Percentiles rank a stretch among this genome's conserved stretches.
Conservation (phyloP, 1,140 invertebrate species). For the Leptoteleia sp. region DNA sequence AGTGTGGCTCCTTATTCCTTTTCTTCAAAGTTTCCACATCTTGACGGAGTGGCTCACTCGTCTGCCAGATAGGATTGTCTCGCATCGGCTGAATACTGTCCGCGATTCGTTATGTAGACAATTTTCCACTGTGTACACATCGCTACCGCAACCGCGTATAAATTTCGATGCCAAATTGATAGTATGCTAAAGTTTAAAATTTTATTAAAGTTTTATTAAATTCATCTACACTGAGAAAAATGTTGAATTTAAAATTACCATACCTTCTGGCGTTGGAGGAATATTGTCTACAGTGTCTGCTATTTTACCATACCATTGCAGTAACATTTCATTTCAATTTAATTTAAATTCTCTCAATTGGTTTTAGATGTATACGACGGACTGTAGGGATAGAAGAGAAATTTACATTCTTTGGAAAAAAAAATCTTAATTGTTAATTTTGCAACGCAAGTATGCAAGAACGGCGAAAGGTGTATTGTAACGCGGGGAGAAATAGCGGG, state of each 20-base stretch:
- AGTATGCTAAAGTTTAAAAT: conserved; percentile 15
- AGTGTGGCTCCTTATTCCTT: conserved; percentile 70
- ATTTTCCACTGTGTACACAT: conserved; percentile 44
- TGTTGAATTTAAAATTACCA: no score
- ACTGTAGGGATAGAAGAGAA: no score
- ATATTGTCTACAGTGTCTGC: no score
- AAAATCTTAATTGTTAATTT: not conserved
- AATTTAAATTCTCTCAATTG: no score
- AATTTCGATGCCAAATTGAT: conserved; percentile 17
- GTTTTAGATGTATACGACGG: no score
- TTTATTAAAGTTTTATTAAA: no score
- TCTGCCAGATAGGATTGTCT: conserved; percentile 68
- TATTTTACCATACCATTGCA: no score
- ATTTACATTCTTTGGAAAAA: no score
- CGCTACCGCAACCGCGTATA: conserved; percentile 30
- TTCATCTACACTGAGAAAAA: no score
- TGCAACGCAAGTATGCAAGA: not conserved
- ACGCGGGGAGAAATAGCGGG: conserved; percentile 28
- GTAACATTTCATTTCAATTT: not conserved
- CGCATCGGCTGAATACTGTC: conserved; percentile 54
- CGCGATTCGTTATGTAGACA: conserved; percentile 43
- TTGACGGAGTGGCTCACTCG: conserved; percentile 60
- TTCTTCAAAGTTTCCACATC: conserved; percentile 68
- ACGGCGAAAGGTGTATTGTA: no score
- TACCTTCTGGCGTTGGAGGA: no score